Evolutionary conservation across 2,888 invertebrate genomes (phyloP).

Genomic region (Gryllus longicercus): DNA sequence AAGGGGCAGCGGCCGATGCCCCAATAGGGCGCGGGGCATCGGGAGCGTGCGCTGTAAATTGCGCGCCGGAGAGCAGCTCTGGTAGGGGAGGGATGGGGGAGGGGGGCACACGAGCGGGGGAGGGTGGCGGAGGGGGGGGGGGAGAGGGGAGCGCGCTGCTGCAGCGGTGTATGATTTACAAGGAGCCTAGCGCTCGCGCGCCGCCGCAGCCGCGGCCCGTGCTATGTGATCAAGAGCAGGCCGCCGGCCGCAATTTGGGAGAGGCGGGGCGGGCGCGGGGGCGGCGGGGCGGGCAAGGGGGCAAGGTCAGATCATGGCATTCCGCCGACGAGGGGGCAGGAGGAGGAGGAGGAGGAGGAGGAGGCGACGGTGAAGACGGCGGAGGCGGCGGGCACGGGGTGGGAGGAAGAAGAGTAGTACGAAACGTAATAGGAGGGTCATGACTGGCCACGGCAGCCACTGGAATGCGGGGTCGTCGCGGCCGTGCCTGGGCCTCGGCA

Average conservation of each 20-base stretch:
- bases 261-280: background rate
- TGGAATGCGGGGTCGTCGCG: no score
- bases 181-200: no score
- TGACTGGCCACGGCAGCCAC: background rate
- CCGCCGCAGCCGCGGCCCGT: background rate
- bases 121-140: background rate
- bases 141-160: background rate
- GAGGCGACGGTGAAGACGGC: background rate
- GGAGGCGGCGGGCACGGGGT: background rate
- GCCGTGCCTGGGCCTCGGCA: no score
- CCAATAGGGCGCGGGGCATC: no score
- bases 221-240: slow-evolving; percentile 11
- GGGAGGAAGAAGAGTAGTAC: background rate
- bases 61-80: background rate
- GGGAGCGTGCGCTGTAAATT: background rate
- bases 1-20: no score
- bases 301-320: slow-evolving; percentile 17
- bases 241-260: background rate
- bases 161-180: no score
- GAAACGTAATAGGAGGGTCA: slow-evolving; percentile 17
- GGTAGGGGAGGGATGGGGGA: background rate
- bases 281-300: background rate
- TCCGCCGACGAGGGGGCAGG: background rate
- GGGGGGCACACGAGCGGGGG: no score
- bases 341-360: background rate